These are phyloP conservation scores for Flexamia atlantica DNA, from an alignment of 2,888 invertebrate species.

Conservation along the genomic window DNA sequence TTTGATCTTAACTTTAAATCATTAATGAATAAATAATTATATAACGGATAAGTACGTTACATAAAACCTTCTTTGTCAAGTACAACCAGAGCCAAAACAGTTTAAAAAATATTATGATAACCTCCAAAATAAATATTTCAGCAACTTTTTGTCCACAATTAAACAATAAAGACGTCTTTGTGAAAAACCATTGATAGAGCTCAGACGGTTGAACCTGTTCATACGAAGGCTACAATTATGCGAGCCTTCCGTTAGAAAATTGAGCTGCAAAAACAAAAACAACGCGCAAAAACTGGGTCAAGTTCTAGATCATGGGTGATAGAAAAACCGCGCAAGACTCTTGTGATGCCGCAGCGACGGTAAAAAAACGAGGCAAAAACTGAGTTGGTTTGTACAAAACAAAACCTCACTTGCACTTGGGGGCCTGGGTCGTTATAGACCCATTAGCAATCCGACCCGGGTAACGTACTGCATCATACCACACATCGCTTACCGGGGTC, in stretches of 20 bases:
- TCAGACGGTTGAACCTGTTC: constrained; percentile 42
- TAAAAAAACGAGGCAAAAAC: constrained; percentile 46
- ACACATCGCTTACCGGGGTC: no score
- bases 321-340: constrained; percentile 48
- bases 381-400: constrained; percentile 48
- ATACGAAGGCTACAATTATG: not conserved
- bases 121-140: no score
- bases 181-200: not conserved
- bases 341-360: constrained; percentile 24
- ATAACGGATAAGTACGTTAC: no score
- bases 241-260: constrained; percentile 26
- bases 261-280: constrained; percentile 39
- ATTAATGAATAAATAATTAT: no score
- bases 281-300: constrained; percentile 12
- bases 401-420: not conserved
- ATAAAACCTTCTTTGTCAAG: no score
- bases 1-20: no score
- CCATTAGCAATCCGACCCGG: constrained; percentile 35
- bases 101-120: no score
- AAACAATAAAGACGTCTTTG: no score
- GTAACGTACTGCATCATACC: constrained; percentile 10
- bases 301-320: constrained; percentile 42
- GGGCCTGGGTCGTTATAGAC: constrained; percentile 26
- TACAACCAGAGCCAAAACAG: no score
- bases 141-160: no score